Evolutionary conservation across 2,888 invertebrate species (phyloP).

Genomic region (Cristatella mucedo): DNA sequence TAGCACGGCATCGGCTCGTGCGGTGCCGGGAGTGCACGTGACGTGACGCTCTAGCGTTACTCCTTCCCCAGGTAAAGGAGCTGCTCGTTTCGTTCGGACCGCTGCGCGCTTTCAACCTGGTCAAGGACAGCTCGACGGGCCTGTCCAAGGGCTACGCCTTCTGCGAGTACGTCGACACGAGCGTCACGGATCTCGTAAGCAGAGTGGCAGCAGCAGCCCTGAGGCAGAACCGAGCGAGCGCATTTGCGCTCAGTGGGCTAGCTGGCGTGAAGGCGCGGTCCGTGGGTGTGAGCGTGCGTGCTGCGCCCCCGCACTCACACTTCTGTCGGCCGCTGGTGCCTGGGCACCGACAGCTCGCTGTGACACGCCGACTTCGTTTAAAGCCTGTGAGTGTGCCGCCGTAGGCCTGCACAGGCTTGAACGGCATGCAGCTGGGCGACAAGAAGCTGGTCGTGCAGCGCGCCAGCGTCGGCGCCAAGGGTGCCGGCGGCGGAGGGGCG

Average conservation of each 20-base stretch:
- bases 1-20: background rate
- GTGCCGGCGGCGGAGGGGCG: background rate
- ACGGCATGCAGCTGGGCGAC: slow-evolving; percentile 9
- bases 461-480: slow-evolving; percentile 8
- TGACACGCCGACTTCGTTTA: too few species aligned
- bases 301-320: too few species aligned
- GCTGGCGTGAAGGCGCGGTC: too few species aligned
- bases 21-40: background rate
- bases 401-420: slow-evolving; percentile 4
- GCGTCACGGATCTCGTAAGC: slow-evolving; percentile 4
- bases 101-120: slow-evolving; percentile 8
- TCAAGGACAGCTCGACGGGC: slow-evolving; percentile 8
- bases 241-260: too few species aligned
- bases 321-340: too few species aligned
- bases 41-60: background rate
- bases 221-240: too few species aligned
- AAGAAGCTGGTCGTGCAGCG: slow-evolving; percentile 8
- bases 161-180: slow-evolving; percentile 7
- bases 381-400: too few species aligned
- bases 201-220: too few species aligned
- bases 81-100: slow-evolving; percentile 9
- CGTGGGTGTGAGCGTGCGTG: too few species aligned
- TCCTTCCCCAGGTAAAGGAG: slow-evolving; percentile 6
- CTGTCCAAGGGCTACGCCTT: slow-evolving; percentile 9
- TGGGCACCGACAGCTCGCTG: too few species aligned